Evolutionary conservation across 2,888 invertebrate genomes (phyloP).

Genomic region (Zygogramma bicolorata): DNA sequence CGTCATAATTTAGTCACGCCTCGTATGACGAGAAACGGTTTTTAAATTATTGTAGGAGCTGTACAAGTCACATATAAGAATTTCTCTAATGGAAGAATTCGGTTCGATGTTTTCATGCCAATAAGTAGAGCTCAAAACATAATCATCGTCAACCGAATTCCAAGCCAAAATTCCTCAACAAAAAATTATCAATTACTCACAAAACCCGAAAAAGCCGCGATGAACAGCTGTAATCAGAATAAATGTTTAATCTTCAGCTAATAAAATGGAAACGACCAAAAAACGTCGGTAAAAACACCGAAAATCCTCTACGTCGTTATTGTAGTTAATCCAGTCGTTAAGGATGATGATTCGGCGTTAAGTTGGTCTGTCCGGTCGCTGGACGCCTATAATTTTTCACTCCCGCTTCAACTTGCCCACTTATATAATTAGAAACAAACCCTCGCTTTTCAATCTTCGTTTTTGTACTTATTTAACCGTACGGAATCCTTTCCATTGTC

Average conservation of each 20-base stretch:
- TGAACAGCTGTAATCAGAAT: not conserved
- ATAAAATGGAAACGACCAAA: not conserved
- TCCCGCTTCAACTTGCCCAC: constrained; percentile 50
- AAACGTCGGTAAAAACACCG: not conserved
- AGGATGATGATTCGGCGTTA: constrained; percentile 53
- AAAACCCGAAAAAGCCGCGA: not conserved
- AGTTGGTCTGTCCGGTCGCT: constrained; percentile 4
- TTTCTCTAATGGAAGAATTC: too few species aligned
- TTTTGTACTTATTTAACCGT: constrained; percentile 46
- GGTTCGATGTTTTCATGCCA: too few species aligned
- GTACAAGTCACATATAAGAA: too few species aligned
- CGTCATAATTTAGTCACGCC: too few species aligned
- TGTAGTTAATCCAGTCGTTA: constrained; percentile 54
- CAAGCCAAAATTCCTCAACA: too few species aligned
- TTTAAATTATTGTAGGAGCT: too few species aligned
- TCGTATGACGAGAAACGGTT: too few species aligned
- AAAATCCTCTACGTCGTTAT: constrained; percentile 27
- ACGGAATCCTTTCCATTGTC: not conserved
- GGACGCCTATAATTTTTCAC: constrained; percentile 52
- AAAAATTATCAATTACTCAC: not conserved
- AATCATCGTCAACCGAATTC: too few species aligned
- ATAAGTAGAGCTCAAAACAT: too few species aligned
- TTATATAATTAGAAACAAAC: constrained; percentile 52
- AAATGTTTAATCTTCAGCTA: not conserved
- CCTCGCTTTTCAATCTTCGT: constrained; percentile 44